phyloP scores from a whole-genome alignment of 2,113 vertebrate species.

The Antigone vipio region DNA sequence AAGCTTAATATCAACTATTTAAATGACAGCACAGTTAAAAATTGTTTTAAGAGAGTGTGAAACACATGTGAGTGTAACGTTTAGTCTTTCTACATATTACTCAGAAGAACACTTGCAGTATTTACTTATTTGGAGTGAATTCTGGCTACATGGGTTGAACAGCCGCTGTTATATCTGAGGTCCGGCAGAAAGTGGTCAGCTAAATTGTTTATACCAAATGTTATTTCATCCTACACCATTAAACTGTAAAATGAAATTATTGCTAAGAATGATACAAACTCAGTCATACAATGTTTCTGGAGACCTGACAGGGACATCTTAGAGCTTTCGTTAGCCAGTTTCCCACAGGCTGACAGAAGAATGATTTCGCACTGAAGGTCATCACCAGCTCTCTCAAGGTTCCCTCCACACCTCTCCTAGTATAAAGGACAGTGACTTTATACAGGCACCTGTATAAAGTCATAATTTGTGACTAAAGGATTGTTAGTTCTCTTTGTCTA shows the following conservation, averaged over 20 bases:
- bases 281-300: background rate
- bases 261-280: background rate
- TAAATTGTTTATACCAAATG: background rate
- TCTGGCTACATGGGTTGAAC: background rate
- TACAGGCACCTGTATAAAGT: background rate
- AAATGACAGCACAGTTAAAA: background rate
- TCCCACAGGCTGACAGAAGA: background rate
- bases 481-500: background rate
- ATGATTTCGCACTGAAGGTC: background rate
- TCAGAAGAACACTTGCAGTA: background rate
- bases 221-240: background rate
- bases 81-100: background rate
- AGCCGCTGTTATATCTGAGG: background rate
- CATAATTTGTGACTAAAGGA: background rate
- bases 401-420: background rate
- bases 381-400: background rate
- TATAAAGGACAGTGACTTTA: background rate
- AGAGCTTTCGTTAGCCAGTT: background rate
- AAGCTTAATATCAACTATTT: background rate
- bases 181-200: background rate
- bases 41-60: background rate
- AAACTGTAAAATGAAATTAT: background rate
- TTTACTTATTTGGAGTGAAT: background rate
- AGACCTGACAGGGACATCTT: background rate
- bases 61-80: background rate